A percentile compares a stretch with the other conserved stretches of the same genome.
These are phyloP conservation scores for Machimus atricapillus DNA, from an alignment of 2,888 invertebrate species.

Conservation along the genomic window DNA sequence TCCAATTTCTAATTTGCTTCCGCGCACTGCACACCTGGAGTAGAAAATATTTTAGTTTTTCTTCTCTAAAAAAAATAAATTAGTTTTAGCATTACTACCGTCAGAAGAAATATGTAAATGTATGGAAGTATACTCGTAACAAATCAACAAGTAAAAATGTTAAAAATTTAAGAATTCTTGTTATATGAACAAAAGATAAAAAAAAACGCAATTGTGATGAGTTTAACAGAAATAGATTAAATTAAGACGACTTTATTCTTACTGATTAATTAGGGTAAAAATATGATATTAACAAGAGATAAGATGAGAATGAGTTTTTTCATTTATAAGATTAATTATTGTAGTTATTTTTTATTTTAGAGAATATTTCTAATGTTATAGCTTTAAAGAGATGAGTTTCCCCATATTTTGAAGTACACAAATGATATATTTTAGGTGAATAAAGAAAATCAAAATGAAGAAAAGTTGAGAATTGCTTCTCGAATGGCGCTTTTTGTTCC, in stretches of 20 bases:
- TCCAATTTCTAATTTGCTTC: not conserved
- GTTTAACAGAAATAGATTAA: constrained; percentile 11
- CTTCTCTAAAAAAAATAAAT: not conserved
- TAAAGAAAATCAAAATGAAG: not conserved
- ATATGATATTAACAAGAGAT: constrained; percentile 4
- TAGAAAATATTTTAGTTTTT: not conserved
- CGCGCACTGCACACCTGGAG: not conserved
- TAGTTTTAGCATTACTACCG: not conserved
- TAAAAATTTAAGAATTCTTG: not conserved
- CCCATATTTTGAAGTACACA: not conserved
- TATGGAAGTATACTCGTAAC: not conserved
- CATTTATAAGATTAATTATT: constrained; percentile 1
- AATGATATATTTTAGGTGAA: constrained; percentile 3
- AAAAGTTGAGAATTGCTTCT: not conserved
- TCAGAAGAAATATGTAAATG: not conserved
- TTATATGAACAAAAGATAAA: constrained; percentile 7
- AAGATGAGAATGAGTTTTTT: constrained; percentile 1
- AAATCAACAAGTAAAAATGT: constrained; percentile 1
- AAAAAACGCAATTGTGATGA: constrained; percentile 16
- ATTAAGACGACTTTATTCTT: constrained; percentile 6
- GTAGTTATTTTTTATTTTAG: constrained; percentile 23
- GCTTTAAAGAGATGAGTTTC: constrained; percentile 11
- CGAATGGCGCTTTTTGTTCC: not conserved
- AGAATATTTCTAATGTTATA: constrained; percentile 14
- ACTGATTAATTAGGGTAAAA: not conserved